Base-by-base conservation (phyloP, 2,888 invertebrate genomes). In the Isoperla grammatica region DNA sequence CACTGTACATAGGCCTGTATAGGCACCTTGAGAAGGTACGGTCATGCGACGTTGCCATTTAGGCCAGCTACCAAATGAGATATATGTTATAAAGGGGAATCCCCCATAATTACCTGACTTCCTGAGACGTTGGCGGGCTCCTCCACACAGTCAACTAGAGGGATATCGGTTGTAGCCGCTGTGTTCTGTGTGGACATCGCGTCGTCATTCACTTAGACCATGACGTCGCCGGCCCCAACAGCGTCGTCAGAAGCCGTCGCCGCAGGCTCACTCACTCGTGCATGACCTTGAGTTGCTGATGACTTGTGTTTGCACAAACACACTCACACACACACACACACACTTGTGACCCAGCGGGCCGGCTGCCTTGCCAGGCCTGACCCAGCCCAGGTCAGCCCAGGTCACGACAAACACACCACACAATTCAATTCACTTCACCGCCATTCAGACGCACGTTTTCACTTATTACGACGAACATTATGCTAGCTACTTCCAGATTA, bases 381-480 rank as follows among this genome's bases (percentile, higher is more conserved):
- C 63, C 63, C 61, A 61, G 63, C 63, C 61, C 61, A 56, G 61
- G 59, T 59, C 61, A 61, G 45, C 35, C 57, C 54, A 56, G 63
- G 61, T 63, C 63, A 63, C 46, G 22, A 42, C 23, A 20, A n/a
- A 23, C 56, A 20, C 23, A 59, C 50, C 20, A 20, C 35, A 49
- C 17, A 12, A 12, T 19, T 37, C 12, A 23, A 49, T 48, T n/a
- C 49, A 13, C 20, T 12, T 12, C 13, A 50, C 19, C 35, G 37
- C 20, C 37, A 12, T n/a, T 11, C 40, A 35, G 17, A 35, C n/a
- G 46, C 48, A 48, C 1, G 35, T 22, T 22, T 15, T 2, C 49
- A 22, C 49, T 29, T 13, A 8, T 29, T 8, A 29, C 29, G 8
- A 4, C 5, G 29, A 4, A 29, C 29, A 29, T 29, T 29, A 29